Evolutionary conservation across 1,140 invertebrate genomes (phyloP).

Genomic region (Drosophila funebris): DNA sequence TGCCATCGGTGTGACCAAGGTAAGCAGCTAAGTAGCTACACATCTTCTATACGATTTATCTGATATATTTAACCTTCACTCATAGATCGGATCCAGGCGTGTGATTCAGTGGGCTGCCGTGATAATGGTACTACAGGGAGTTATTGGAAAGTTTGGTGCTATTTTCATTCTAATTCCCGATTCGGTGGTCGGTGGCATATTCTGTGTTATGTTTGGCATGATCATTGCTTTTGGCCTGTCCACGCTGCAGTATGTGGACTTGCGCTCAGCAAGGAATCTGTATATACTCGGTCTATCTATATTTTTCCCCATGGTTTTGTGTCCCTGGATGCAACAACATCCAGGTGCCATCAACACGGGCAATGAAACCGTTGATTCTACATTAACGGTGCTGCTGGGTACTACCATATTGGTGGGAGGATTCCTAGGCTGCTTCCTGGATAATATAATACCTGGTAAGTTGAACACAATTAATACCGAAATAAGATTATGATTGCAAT

Average conservation of each 20-base stretch:
- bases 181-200: conserved; percentile 94
- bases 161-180: conserved; percentile 95
- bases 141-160: conserved; percentile 93
- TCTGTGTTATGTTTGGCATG: conserved; percentile 95
- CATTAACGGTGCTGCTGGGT: conserved; percentile 91
- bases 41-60: not conserved
- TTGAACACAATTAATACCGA: not conserved
- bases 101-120: conserved; percentile 92
- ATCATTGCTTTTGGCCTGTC: conserved; percentile 93
- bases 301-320: conserved; percentile 92
- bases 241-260: conserved; percentile 91
- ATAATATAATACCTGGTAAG: conserved; percentile 93
- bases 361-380: conserved; percentile 88
- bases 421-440: conserved; percentile 90
- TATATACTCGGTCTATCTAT: conserved; percentile 95
- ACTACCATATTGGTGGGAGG: conserved; percentile 95
- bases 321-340: conserved; percentile 90
- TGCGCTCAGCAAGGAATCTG: conserved; percentile 92
- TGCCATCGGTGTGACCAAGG: conserved; percentile 91
- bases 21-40: conserved; percentile 41
- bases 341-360: conserved; percentile 89
- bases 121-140: conserved; percentile 91
- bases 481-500: not conserved
- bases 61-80: not conserved
- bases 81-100: conserved; percentile 91